Evolutionary conservation across 2,888 invertebrate genomes (phyloP).

Genomic region (Stramonita haemastoma): DNA sequence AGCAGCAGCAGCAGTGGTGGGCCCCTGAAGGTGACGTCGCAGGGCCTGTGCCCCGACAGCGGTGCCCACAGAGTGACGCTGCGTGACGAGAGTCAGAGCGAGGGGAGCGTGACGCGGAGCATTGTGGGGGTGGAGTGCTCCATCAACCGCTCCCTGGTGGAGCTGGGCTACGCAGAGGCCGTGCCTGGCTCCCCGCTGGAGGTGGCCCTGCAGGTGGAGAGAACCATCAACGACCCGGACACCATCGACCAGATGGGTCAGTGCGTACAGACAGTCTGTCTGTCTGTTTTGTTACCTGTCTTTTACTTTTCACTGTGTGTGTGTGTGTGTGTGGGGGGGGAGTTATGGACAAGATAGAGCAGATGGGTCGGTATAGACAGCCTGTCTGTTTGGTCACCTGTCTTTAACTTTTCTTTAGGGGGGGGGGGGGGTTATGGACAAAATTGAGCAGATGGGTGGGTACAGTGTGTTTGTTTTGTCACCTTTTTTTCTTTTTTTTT

Average conservation of each 20-base stretch:
- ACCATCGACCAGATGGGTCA: conserved; percentile 43
- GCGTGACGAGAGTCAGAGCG: conserved; percentile 38
- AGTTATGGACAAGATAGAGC: background rate
- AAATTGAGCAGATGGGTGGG: no score
- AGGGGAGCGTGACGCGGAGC: conserved; percentile 43
- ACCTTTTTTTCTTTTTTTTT: no score
- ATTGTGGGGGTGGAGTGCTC: conserved; percentile 44
- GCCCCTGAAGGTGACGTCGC: conserved; percentile 32
- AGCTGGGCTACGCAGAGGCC: conserved; percentile 52
- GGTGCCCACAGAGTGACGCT: conserved; percentile 16
- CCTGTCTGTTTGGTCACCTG: no score
- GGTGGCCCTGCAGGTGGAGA: conserved; percentile 58
- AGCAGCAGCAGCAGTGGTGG: no score
- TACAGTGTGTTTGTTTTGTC: no score
- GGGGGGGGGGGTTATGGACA: no score
- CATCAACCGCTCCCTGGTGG: conserved; percentile 58
- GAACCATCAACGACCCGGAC: conserved; percentile 51
- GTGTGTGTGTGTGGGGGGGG: no score
- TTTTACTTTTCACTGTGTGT: no score
- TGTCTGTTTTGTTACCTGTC: no score
- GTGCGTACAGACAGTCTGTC: background rate
- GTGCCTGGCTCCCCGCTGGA: conserved; percentile 59
- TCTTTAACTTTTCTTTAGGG: no score
- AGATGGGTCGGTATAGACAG: background rate
- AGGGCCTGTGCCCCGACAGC: background rate